Conservation (phyloP, 1,140 invertebrate species). For the Goniozus legneri region DNA sequence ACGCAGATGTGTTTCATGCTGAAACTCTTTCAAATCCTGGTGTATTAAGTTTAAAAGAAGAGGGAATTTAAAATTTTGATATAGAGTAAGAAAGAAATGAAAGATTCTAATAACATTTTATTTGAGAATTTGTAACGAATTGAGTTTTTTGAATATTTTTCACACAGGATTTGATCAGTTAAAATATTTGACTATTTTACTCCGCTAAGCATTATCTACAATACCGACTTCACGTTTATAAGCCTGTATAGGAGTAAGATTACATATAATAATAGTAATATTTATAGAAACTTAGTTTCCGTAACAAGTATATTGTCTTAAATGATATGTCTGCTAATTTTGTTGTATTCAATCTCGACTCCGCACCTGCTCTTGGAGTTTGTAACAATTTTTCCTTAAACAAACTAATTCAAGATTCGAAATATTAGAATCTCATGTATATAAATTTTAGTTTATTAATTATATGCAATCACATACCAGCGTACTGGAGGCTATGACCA, state of each 20-base stretch:
- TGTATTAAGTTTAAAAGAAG: neutral
- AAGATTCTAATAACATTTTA: no score
- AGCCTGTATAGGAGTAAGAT: slow-evolving; percentile 36
- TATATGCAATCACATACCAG: slow-evolving; percentile 6
- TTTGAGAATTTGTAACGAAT: no score
- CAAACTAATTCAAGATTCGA: slow-evolving; percentile 41
- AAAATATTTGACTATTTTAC: slow-evolving; percentile 3
- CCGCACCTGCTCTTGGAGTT: slow-evolving; percentile 32
- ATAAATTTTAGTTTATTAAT: slow-evolving; percentile 35
- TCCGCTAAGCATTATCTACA: no score
- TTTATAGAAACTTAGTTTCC: slow-evolving; percentile 52
- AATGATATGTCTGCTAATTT: slow-evolving; percentile 56
- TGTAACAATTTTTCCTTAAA: slow-evolving; percentile 46
- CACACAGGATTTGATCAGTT: slow-evolving; percentile 21
- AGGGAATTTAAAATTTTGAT: neutral
- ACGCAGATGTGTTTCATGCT: slow-evolving; percentile 13
- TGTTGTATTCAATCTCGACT: slow-evolving; percentile 34
- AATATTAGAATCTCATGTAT: slow-evolving; percentile 36
- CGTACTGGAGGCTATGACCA: slow-evolving; percentile 40
- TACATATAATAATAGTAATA: slow-evolving; percentile 46
- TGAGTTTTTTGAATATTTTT: slow-evolving; percentile 2
- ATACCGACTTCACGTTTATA: no score
- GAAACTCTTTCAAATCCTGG: slow-evolving; percentile 20
- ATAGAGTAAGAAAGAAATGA: no score
- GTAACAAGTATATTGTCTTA: slow-evolving; percentile 55